Evolutionary conservation across 1,140 invertebrate species (phyloP).

Genomic region (Himalopsyche phryganea): DNA sequence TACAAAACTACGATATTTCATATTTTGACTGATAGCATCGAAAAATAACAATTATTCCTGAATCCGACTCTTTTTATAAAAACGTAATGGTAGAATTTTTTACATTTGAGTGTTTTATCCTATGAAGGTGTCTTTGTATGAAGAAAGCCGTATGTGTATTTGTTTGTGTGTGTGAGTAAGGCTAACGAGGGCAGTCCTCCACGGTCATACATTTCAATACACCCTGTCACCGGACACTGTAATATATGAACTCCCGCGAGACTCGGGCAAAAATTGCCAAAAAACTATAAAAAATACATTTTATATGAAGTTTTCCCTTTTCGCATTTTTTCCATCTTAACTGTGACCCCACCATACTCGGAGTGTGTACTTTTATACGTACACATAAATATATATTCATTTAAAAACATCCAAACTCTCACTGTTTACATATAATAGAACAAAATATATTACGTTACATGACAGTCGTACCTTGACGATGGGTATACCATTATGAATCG

Average conservation of each 20-base stretch:
- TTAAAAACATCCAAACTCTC: too few relatives aligned
- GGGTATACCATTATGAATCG: too few relatives aligned
- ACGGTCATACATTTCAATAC: slow-evolving; percentile 36
- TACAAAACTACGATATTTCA: too few relatives aligned
- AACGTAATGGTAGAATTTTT: slow-evolving; percentile 16
- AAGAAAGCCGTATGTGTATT: slow-evolving; percentile 2
- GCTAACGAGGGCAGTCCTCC: slow-evolving; percentile 32
- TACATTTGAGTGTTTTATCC: slow-evolving; percentile 12
- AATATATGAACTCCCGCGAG: slow-evolving; percentile 33
- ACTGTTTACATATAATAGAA: background rate
- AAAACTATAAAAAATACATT: slow-evolving; percentile 37
- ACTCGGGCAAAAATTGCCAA: slow-evolving; percentile 32
- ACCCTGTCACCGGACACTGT: slow-evolving; percentile 34
- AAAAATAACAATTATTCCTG: too few relatives aligned
- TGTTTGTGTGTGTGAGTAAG: background rate
- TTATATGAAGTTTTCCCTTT: slow-evolving; percentile 33
- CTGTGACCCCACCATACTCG: slow-evolving; percentile 20
- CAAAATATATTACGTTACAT: background rate
- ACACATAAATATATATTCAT: background rate
- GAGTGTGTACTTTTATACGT: background rate
- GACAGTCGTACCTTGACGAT: background rate
- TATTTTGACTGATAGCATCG: too few relatives aligned
- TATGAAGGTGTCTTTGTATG: too few relatives aligned
- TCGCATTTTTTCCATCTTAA: slow-evolving; percentile 24
- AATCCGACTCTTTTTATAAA: slow-evolving; percentile 10